Conservation (phyloP, 2,888 invertebrate genomes). For the Rhingia rostrata region DNA sequence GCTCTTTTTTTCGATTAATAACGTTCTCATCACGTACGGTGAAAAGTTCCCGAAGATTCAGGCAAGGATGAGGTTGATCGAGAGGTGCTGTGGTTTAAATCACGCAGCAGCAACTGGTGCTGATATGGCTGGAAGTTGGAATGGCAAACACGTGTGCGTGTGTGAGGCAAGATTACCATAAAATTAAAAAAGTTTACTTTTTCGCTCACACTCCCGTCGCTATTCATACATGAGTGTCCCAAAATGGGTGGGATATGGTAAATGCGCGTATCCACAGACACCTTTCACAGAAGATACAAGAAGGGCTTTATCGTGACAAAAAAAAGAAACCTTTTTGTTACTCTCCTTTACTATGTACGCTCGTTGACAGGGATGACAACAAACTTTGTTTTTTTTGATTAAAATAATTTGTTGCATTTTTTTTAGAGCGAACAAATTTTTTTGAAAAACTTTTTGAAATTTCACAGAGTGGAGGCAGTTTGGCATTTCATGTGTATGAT, state of each 20-base stretch:
- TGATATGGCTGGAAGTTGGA: constrained; percentile 22
- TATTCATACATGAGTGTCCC: constrained; percentile 6
- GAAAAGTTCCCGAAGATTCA: constrained; percentile 67
- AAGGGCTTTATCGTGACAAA: constrained; percentile 33
- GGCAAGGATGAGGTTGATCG: constrained; percentile 46
- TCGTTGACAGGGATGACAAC: constrained; percentile 64
- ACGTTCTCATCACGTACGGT: constrained; percentile 65
- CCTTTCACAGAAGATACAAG: constrained; percentile 25
- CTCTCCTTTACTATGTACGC: background rate
- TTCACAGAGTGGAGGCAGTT: background rate
- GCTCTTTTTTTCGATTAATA: constrained; percentile 63
- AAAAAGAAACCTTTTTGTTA: constrained; percentile 16
- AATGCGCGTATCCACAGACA: constrained; percentile 24
- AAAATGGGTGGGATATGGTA: constrained; percentile 25
- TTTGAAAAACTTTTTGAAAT: background rate
- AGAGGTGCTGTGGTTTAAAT: constrained; percentile 41
- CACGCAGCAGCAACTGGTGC: constrained; percentile 71
- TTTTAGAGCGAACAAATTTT: constrained; percentile 49
- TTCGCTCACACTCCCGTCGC: background rate
- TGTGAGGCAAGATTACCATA: constrained; percentile 70
- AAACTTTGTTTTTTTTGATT: constrained; percentile 69
- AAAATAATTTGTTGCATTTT: constrained; percentile 66
- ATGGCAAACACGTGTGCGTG: constrained; percentile 38
- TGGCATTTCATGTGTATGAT: constrained; percentile 60
- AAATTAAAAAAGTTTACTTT: constrained; percentile 73